These are phyloP conservation scores for Xestoiulus laeticollis DNA, from an alignment of 2,888 invertebrate genomes.

Conservation along the genomic window DNA sequence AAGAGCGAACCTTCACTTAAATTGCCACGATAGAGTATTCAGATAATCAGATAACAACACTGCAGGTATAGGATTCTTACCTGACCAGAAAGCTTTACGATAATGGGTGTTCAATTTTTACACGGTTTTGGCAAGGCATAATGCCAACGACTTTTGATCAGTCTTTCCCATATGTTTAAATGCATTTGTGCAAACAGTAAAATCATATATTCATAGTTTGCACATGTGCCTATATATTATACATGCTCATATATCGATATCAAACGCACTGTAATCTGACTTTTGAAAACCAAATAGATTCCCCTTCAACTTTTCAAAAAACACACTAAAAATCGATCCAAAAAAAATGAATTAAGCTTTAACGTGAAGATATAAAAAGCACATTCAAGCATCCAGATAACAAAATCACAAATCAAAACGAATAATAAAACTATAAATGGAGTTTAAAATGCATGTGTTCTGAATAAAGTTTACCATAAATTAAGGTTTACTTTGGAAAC, in stretches of 20 bases:
- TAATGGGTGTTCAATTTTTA: not conserved
- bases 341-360: not conserved
- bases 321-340: not conserved
- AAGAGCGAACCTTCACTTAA: not conserved
- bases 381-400: not conserved
- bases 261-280: not conserved
- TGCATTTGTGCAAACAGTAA: not conserved
- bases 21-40: not conserved
- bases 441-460: not conserved
- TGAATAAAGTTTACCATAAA: not conserved
- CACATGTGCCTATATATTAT: not conserved
- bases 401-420: not conserved
- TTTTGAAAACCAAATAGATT: not conserved
- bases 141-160: too few species aligned
- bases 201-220: not conserved
- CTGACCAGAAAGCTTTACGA: not conserved
- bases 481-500: not conserved
- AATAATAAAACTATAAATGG: not conserved
- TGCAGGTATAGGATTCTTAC: not conserved
- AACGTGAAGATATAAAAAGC: not conserved
- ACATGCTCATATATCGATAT: not conserved
- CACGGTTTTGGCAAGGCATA: not conserved
- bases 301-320: not conserved
- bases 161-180: not conserved
- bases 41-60: conserved; percentile 5